Base-by-base conservation (phyloP, 2,888 invertebrate genomes). In the Adelognathus sp. region DNA sequence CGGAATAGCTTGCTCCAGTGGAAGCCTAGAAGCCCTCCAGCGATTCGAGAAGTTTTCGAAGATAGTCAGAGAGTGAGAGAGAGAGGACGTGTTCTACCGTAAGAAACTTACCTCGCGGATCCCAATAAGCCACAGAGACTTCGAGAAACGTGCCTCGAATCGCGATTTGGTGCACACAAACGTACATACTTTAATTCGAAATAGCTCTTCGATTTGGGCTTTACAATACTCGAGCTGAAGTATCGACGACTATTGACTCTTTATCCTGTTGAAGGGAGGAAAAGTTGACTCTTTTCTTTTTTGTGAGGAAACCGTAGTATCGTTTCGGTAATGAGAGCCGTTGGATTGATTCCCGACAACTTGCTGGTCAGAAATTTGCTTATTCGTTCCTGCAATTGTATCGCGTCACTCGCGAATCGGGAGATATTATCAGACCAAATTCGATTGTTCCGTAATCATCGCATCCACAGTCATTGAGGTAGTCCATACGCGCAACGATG, bases 41-140 rank as follows among this genome's bases (percentile, higher is more conserved):
- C 76, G 75, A 76, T 76, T 76, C 71, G 52, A 29, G 74, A 63
- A 79, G 76, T 76, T 76, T 79, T 76, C 69, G 58, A 58, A 72
- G 63, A 79, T 72, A 50, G 61, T 44, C 77, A 67, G 73, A 79
- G 70, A 61, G 61, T 54, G 74, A 36, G 67, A 78, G 79, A 79
- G 80, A 72, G 72, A 81, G 80, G 80, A 18, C 31, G 60, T 76
- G 58, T 76, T 71, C 76, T 75, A 79, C 71, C 76, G 72, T 71
- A 72, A 76, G 75, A 72, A 79, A 76, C 72, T 79, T 79, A 2
- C 66, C 58, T 44, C 56, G 67, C 39, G 63, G 72, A 79, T 74
- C 79, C 41, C 79, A 76, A 79, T 72, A 79, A 79, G 75, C 75
- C 79, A 72, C 79, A 72, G 72, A 72, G 67, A 79, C 71, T 76